These are phyloP conservation scores for Sipha flava DNA, from an alignment of 1,140 invertebrate genomes.

Conservation along the genomic window DNA sequence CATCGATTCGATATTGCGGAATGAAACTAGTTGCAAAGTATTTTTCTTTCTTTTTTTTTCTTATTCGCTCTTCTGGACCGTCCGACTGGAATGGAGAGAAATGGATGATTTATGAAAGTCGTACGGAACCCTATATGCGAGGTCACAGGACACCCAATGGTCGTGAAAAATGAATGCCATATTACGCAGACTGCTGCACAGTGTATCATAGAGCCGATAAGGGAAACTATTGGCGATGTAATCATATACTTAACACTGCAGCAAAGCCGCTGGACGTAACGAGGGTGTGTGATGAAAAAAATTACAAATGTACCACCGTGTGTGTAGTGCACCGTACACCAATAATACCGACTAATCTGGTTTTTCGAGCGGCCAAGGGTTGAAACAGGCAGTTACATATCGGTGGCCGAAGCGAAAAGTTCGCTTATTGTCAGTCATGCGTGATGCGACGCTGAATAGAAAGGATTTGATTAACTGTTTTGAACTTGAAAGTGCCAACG, in stretches of 20 bases:
- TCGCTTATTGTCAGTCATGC: no score
- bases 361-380: no score
- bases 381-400: no score
- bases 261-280: background rate
- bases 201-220: no score
- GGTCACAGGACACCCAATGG: background rate
- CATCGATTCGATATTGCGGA: background rate
- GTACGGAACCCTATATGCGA: background rate
- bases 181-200: no score
- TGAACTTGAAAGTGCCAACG: no score
- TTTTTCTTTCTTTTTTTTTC: background rate
- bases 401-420: no score
- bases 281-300: background rate
- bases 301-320: no score
- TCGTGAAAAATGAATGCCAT: constrained; percentile 14
- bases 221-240: background rate
- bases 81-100: background rate
- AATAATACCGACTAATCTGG: no score
- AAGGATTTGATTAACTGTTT: no score
- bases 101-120: background rate
- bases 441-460: no score
- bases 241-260: background rate
- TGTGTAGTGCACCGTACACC: no score
- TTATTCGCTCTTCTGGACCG: background rate
- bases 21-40: background rate